Evolutionary conservation across 2,797 vertebrate species (phyloP).

Genomic region (Geotrypetes seraphini): DNA sequence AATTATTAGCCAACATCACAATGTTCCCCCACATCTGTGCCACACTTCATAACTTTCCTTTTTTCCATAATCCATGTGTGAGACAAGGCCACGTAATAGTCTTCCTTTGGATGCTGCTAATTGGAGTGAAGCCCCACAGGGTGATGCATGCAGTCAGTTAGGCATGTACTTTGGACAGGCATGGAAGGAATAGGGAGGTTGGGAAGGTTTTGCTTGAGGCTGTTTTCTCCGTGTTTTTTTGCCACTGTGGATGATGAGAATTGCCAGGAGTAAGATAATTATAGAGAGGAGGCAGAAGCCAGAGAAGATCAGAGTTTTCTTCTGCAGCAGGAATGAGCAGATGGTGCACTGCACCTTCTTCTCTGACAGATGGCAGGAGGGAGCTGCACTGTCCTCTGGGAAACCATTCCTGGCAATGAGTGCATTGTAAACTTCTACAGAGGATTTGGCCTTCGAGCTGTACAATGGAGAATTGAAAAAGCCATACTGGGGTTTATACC

Average conservation of each 20-base stretch:
- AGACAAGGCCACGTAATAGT: no score
- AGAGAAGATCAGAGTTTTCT: conserved; percentile 76
- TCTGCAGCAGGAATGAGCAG: conserved; percentile 58
- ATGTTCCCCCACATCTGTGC: no score
- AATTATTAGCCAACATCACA: no score
- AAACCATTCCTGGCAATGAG: conserved; percentile 65
- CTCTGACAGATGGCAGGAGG: conserved; percentile 30
- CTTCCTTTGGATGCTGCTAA: accelerated
- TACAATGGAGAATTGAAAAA: conserved; percentile 67
- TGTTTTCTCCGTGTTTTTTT: conserved; percentile 47
- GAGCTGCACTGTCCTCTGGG: conserved; percentile 21
- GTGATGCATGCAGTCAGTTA: background rate
- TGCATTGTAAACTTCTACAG: conserved; percentile 62
- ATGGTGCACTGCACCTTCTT: conserved; percentile 36
- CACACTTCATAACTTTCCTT: no score
- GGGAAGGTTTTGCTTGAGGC: conserved; percentile 35
- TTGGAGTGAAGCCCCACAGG: conserved; percentile 32
- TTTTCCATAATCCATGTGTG: no score
- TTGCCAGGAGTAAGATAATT: conserved; percentile 47
- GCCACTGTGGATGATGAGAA: conserved; percentile 54
- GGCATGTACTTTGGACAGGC: conserved; percentile 11
- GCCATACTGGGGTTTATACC: conserved; percentile 65
- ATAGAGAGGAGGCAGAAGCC: conserved; percentile 63
- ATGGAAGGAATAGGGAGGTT: conserved; percentile 26
- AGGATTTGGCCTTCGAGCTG: conserved; percentile 73